Percentiles rank a stretch among this genome's conserved stretches.
These are phyloP conservation scores for Brachypalpus laphriformis DNA, from an alignment of 2,888 invertebrate species.

Conservation along the genomic window DNA sequence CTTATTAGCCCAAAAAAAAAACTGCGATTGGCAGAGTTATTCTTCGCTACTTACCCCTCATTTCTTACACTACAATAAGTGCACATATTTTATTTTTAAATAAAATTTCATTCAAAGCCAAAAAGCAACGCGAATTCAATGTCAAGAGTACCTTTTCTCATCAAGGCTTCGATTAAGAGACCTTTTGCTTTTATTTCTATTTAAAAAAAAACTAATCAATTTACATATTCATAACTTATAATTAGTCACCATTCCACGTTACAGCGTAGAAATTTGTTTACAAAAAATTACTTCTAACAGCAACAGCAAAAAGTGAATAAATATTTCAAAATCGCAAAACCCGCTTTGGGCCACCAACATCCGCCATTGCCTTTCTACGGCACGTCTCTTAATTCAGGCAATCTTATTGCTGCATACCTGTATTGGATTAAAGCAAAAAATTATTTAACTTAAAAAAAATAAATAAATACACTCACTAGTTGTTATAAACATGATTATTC, in stretches of 20 bases:
- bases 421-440: slow-evolving; percentile 16
- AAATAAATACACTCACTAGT: neutral
- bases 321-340: slow-evolving; percentile 5
- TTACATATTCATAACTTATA: slow-evolving; percentile 33
- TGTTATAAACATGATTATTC: slow-evolving; percentile 40
- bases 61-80: neutral
- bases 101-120: neutral
- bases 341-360: slow-evolving; percentile 46
- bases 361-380: slow-evolving; percentile 40
- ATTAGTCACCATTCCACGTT: slow-evolving; percentile 23
- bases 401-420: slow-evolving; percentile 21
- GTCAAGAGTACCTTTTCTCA: slow-evolving; percentile 25
- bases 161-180: neutral
- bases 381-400: neutral
- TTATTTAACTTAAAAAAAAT: neutral
- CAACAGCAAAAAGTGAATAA: neutral
- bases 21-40: too few relatives aligned
- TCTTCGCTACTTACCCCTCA: neutral
- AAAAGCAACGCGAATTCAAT: slow-evolving; percentile 18
- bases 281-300: neutral
- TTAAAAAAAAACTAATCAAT: neutral
- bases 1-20: too few relatives aligned
- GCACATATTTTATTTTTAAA: neutral
- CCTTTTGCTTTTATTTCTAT: neutral
- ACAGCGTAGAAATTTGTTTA: neutral